Evolutionary conservation across 1,140 invertebrate genomes (phyloP).

Genomic region (Parasteatoda tepidariorum): DNA sequence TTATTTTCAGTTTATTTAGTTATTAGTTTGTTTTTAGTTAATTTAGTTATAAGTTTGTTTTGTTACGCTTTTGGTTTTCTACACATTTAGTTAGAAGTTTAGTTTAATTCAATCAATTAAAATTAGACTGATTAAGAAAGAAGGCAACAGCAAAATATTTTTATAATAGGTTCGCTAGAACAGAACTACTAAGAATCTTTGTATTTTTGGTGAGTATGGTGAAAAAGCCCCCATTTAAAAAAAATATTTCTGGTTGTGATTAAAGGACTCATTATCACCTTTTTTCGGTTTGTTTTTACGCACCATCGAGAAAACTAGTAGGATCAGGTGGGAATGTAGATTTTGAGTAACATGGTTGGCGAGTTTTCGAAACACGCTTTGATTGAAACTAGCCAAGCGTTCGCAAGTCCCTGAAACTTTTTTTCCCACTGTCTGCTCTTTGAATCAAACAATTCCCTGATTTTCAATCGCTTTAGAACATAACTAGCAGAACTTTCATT

Average conservation of each 20-base stretch:
- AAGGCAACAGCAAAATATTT: too few species aligned
- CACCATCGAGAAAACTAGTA: conserved; percentile 44
- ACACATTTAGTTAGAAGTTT: too few species aligned
- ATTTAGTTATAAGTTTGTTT: too few species aligned
- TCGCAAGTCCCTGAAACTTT: neutral
- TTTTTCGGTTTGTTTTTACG: conserved; percentile 51
- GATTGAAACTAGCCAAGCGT: conserved; percentile 41
- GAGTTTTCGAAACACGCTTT: conserved; percentile 33
- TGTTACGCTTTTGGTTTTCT: too few species aligned
- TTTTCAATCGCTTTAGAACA: conserved; percentile 9
- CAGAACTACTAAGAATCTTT: too few species aligned
- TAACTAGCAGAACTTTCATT: neutral
- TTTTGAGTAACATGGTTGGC: conserved; percentile 26
- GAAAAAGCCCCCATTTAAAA: conserved; percentile 41
- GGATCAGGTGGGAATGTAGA: conserved; percentile 51
- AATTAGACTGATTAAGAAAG: too few species aligned
- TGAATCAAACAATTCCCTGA: conserved; percentile 22
- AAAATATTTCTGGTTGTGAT: conserved; percentile 18
- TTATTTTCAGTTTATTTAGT: too few species aligned
- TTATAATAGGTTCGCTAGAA: too few species aligned
- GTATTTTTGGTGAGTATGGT: neutral
- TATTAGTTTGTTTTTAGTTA: too few species aligned
- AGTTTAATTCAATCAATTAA: too few species aligned
- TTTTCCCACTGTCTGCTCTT: neutral
- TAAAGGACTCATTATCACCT: conserved; percentile 57